Conservation (phyloP, 2,888 invertebrate species). For the Tipula confusa region DNA sequence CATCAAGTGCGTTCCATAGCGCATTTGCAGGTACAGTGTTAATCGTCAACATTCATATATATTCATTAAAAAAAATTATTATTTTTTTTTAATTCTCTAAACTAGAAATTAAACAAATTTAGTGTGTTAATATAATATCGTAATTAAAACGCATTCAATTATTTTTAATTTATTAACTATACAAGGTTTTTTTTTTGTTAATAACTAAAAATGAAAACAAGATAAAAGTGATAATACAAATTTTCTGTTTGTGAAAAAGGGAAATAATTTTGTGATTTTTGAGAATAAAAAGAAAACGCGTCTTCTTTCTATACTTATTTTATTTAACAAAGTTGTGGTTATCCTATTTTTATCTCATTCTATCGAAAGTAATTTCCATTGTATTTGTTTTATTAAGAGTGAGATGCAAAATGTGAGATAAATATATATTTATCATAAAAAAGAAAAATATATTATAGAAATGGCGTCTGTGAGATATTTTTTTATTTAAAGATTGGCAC, state of each 20-base stretch:
- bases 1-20: slow-evolving; percentile 47
- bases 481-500: slow-evolving; percentile 33
- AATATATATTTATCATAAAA: not conserved
- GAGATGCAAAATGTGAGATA: not conserved
- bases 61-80: slow-evolving; percentile 26
- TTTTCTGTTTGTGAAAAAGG: slow-evolving; percentile 13
- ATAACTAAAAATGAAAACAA: not conserved
- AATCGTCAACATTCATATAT: slow-evolving; percentile 35
- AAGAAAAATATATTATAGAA: slow-evolving; percentile 32
- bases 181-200: not conserved
- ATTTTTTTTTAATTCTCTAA: slow-evolving; percentile 20
- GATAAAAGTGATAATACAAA: slow-evolving; percentile 3
- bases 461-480: slow-evolving; percentile 34
- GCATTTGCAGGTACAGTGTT: slow-evolving; percentile 43
- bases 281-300: slow-evolving; percentile 20
- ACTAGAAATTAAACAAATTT: not conserved
- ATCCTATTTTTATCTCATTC: not conserved
- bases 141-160: slow-evolving; percentile 28
- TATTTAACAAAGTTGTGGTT: slow-evolving; percentile 12
- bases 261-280: slow-evolving; percentile 8
- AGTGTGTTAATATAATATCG: not conserved
- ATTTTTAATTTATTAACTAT: not conserved
- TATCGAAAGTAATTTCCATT: not conserved
- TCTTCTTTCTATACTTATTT: slow-evolving; percentile 25
- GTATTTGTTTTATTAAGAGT: not conserved